Conservation (phyloP, 2,888 invertebrate species). For the Dione vanillae region DNA sequence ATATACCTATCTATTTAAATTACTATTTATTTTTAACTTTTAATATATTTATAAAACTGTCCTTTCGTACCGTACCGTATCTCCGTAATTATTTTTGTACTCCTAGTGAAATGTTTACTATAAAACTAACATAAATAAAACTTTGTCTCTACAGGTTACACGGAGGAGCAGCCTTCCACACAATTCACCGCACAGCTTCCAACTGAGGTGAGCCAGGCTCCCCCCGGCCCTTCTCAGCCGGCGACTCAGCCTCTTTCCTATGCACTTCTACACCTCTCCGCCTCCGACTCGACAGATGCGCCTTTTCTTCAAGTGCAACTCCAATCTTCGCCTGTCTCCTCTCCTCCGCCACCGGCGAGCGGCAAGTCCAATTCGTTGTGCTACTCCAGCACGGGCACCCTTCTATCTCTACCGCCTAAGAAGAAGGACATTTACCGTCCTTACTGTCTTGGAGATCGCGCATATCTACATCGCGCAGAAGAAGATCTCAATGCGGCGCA, state of each 20-base stretch:
- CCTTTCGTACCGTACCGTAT: neutral
- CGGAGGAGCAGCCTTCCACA: slow-evolving; percentile 90
- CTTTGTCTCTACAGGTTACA: slow-evolving; percentile 86
- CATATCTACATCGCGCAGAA: slow-evolving; percentile 86
- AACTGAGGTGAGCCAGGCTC: slow-evolving; percentile 87
- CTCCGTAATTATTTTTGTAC: too few species aligned
- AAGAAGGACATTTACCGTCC: slow-evolving; percentile 96
- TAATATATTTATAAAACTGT: too few species aligned
- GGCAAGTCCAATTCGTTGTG: slow-evolving; percentile 92
- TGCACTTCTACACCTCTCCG: slow-evolving; percentile 78
- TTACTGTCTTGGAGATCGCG: slow-evolving; percentile 90
- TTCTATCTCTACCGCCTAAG: slow-evolving; percentile 93
- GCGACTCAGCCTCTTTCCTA: slow-evolving; percentile 76
- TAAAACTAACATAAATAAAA: slow-evolving; percentile 10
- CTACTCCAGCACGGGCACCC: slow-evolving; percentile 93
- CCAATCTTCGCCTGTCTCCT: slow-evolving; percentile 79
- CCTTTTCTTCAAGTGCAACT: slow-evolving; percentile 77
- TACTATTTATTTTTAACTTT: too few species aligned
- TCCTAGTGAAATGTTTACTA: neutral
- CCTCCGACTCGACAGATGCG: slow-evolving; percentile 71
- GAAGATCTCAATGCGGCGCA: slow-evolving; percentile 95
- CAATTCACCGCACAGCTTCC: slow-evolving; percentile 91
- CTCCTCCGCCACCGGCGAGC: slow-evolving; percentile 82
- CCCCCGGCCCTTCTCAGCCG: slow-evolving; percentile 70
- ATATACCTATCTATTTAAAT: too few species aligned